Evolutionary conservation across 2,797 vertebrate genomes (phyloP), one percentile per base, ranked within the genome.

Genomic region (Hafferia zeledoni): DNA sequence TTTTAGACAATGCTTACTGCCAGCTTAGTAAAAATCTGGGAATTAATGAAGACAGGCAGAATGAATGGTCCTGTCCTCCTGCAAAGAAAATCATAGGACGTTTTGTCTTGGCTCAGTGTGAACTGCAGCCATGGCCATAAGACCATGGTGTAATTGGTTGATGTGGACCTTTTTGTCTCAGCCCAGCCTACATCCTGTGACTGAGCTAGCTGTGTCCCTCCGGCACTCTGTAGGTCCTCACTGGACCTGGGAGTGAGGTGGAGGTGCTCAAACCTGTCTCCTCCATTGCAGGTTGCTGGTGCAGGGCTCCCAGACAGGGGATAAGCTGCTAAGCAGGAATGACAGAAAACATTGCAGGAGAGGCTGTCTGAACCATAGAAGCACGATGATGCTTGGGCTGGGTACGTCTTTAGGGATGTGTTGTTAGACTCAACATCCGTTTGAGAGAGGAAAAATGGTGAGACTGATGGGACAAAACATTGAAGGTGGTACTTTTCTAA

Each of bases 211-310:
- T 14, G 17, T 27, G 46, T 64, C 19, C 3, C 25, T 70, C 17
- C 59, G 28, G 39, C 16, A 30, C 31, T 25, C 31, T 2, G 1
- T 0, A 1, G 16, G 28, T 49, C 44, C 35, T 81, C 0, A 3
- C 35, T 49, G 23, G 13, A 15, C 30, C 9, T 7, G 4, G 18
- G 15, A 49, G 31, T 3, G 39, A 75, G 17, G 22, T 18, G 44
- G 28, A 67, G 17, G 22, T 19, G 6, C 53, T 67, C 24, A 30
- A 56, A 77, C 22, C 35, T 17, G 8, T 12, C 8, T 63, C 13
- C 49, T 59, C 7, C 3, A 0, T 28, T 53, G 53, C 31, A 5
- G 1, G 1, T 20, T n/a, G 17, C 27, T 61, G 25, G 5, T 30
- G 11, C 55, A 50, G 50, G 31, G 46, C 30, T 68, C 39, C 37